phyloP scores from a whole-genome alignment of 2,888 invertebrate species.

The Mimumesa dahlbomi region DNA sequence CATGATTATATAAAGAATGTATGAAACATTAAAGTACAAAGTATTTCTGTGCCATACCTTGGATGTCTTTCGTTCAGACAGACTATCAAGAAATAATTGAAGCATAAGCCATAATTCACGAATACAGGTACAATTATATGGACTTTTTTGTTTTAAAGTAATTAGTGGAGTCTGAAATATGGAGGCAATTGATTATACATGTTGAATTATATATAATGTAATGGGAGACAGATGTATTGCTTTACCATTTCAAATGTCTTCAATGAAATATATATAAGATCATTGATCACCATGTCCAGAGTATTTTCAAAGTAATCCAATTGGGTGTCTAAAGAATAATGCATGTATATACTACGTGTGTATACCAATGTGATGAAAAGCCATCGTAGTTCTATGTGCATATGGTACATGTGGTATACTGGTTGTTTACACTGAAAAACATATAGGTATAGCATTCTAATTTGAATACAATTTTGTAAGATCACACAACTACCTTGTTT shows the following conservation, averaged over 20 bases:
- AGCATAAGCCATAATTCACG: slow-evolving; percentile 83
- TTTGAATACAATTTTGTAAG: too few relatives aligned
- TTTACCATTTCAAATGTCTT: slow-evolving; percentile 79
- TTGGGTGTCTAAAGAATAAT: slow-evolving; percentile 59
- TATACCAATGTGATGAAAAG: slow-evolving; percentile 75
- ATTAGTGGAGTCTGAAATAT: slow-evolving; percentile 74
- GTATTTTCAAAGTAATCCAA: slow-evolving; percentile 66
- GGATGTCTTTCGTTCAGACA: slow-evolving; percentile 65
- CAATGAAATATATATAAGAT: slow-evolving; percentile 75
- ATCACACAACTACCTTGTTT: slow-evolving; percentile 74
- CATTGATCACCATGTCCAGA: slow-evolving; percentile 71
- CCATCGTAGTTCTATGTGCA: slow-evolving; percentile 81
- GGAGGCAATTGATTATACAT: too few relatives aligned
- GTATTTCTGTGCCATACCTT: slow-evolving; percentile 59
- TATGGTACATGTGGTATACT: slow-evolving; percentile 81
- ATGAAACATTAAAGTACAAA: not conserved
- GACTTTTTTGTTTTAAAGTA: slow-evolving; percentile 80
- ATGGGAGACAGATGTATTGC: too few relatives aligned
- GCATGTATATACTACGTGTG: slow-evolving; percentile 57
- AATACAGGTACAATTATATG: slow-evolving; percentile 83
- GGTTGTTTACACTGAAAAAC: slow-evolving; percentile 77
- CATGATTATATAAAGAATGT: not conserved
- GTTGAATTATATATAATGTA: too few relatives aligned
- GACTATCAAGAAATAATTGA: slow-evolving; percentile 79
- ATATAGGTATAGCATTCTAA: slow-evolving; percentile 9